A percentile compares a stretch with the other conserved stretches of the same genome.
These are phyloP conservation scores for Acanthosepion lycidas DNA, from an alignment of 2,888 invertebrate genomes.

Conservation along the genomic window DNA sequence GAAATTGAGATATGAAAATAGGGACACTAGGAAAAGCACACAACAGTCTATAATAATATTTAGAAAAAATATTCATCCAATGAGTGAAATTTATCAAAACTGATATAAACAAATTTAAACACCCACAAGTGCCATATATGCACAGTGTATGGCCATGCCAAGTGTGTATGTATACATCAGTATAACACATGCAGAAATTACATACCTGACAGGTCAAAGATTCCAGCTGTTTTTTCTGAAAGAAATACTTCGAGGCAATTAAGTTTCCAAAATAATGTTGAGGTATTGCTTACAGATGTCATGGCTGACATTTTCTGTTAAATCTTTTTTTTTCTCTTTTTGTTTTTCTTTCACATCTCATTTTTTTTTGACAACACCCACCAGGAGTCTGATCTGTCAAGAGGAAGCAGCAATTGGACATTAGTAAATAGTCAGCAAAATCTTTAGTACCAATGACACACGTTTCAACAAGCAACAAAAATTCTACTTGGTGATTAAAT, in stretches of 20 bases:
- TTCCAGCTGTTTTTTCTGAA: background rate
- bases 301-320: background rate
- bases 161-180: no score
- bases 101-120: no score
- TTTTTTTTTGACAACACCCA: background rate
- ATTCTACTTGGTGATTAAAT: background rate
- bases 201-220: conserved; percentile 16
- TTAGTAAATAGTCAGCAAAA: background rate
- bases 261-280: background rate
- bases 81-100: no score
- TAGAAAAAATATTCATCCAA: no score
- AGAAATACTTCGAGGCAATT: background rate
- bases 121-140: no score
- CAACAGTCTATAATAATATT: no score
- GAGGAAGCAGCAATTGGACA: background rate
- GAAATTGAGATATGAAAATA: no score
- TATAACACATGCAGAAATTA: background rate
- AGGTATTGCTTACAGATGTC: background rate
- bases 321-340: background rate
- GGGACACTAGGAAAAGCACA: no score
- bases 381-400: background rate
- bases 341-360: background rate
- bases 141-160: no score
- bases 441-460: background rate
- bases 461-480: background rate